These are phyloP conservation scores for Numenius phaeopus DNA, from an alignment of 2,797 vertebrate genomes.

Conservation along the genomic window DNA sequence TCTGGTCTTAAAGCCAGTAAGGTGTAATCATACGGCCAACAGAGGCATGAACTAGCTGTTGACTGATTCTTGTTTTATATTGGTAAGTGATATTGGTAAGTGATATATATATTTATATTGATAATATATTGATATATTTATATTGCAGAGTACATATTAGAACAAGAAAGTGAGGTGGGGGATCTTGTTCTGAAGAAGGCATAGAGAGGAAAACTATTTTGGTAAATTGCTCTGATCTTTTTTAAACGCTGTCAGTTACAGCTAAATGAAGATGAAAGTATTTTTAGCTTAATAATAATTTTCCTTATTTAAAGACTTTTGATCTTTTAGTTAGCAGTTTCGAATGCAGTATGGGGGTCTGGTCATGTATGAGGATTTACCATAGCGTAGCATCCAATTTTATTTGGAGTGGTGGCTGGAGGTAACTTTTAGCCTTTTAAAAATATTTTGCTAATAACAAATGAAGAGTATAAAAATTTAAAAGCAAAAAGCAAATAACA, in stretches of 20 bases:
- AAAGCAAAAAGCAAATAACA: background rate
- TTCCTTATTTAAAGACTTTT: background rate
- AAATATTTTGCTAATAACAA: background rate
- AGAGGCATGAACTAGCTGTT: background rate
- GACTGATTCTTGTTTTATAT: background rate
- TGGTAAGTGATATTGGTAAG: background rate
- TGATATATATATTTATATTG: no score
- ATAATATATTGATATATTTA: no score
- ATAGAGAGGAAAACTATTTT: background rate
- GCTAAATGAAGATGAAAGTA: background rate
- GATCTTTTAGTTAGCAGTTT: background rate
- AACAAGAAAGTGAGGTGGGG: background rate
- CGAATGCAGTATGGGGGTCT: background rate
- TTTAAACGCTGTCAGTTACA: background rate
- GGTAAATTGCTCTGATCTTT: background rate
- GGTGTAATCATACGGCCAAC: background rate
- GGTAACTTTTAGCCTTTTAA: background rate
- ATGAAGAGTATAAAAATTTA: background rate
- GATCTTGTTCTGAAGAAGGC: background rate
- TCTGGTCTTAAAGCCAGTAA: background rate
- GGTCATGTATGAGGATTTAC: background rate
- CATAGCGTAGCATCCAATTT: background rate
- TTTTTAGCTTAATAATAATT: background rate
- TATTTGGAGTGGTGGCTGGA: background rate
- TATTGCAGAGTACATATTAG: background rate